phyloP scores from a whole-genome alignment of 2,113 vertebrate species.

The Natator depressus region DNA sequence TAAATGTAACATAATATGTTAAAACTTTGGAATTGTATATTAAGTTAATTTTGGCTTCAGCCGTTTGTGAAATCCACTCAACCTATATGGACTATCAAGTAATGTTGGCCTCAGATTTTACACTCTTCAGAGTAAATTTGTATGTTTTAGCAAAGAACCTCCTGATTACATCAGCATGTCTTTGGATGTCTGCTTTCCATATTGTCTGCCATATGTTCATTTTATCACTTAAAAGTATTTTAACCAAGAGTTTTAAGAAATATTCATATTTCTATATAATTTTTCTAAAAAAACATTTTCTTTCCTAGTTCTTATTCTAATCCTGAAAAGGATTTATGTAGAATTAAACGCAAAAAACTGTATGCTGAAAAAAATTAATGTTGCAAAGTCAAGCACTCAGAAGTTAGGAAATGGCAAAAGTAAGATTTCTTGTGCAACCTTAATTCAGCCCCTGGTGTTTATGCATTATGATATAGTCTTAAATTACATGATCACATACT shows the following conservation, averaged over 20 bases:
- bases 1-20: not conserved
- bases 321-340: no score
- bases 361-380: not conserved
- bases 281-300: not conserved
- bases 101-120: not conserved
- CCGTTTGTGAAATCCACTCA: constrained; percentile 13
- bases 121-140: not conserved
- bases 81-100: not conserved
- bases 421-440: no score
- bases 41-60: constrained; percentile 5
- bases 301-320: not conserved
- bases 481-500: not conserved
- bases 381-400: not conserved
- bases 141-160: not conserved
- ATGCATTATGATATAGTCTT: not conserved
- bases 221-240: not conserved
- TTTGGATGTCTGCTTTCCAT: not conserved
- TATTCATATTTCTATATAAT: not conserved
- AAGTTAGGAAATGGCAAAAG: not conserved
- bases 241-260: not conserved
- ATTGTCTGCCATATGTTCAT: not conserved
- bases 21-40: not conserved
- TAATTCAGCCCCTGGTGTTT: no score
- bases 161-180: not conserved
- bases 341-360: not conserved